These are phyloP conservation scores for Cephonodes hylas DNA, from an alignment of 2,888 invertebrate species.

Conservation along the genomic window DNA sequence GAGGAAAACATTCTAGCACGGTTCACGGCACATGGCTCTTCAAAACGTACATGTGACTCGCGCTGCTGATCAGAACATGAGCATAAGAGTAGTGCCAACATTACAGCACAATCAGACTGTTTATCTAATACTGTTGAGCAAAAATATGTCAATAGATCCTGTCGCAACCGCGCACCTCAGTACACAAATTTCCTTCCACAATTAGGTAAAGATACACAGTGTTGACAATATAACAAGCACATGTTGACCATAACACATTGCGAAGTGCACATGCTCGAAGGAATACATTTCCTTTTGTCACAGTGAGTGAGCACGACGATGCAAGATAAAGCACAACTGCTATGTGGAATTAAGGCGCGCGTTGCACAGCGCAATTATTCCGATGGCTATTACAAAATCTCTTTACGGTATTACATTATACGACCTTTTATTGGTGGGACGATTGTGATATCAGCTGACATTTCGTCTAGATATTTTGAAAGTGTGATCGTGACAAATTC, in stretches of 20 bases:
- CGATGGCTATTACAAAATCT: conserved; percentile 37
- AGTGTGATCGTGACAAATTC: conserved; percentile 34
- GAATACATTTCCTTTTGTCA: background rate
- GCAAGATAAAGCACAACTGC: conserved; percentile 5
- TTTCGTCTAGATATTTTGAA: conserved; percentile 45
- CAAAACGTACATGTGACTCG: conserved; percentile 1
- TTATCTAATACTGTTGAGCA: background rate
- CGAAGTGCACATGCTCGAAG: background rate
- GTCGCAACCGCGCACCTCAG: background rate
- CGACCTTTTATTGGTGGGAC: conserved; percentile 26
- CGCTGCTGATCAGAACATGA: background rate
- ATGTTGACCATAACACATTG: background rate
- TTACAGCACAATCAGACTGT: background rate
- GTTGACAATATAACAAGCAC: background rate
- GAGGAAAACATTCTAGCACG: conserved; percentile 20
- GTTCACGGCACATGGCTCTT: conserved; percentile 7
- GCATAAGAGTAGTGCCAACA: background rate
- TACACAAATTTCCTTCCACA: background rate
- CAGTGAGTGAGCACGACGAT: background rate
- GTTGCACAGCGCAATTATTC: conserved; percentile 28
- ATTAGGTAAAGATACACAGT: background rate
- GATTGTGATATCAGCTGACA: conserved; percentile 37
- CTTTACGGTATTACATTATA: conserved; percentile 30
- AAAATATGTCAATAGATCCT: background rate
- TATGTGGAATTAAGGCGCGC: conserved; percentile 15